Base-by-base conservation (phyloP, 1,140 invertebrate genomes). In the Chionoecetes opilio region DNA sequence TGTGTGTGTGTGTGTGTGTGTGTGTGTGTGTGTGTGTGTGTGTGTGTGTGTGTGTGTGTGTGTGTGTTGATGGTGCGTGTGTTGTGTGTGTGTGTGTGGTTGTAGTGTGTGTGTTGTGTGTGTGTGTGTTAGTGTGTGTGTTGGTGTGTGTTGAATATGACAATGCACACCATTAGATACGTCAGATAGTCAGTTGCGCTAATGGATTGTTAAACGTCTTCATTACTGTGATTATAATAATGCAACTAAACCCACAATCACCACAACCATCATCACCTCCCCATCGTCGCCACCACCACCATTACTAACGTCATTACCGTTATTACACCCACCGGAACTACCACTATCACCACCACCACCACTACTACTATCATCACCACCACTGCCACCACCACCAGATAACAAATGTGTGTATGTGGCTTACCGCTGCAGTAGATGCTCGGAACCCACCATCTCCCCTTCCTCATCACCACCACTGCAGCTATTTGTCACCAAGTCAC, bases 51-150 rank as follows among this genome's bases (percentile, higher is more conserved):
- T 75, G 63, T 75, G 6, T 75, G 5, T 75, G 63, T 75, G 21
- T n/a, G 63, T n/a, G 63, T 75, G 63, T 17, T 75, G 63, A n/a
- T 17, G 26, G 63, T 75, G 63, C n/a, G 63, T 75, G 63, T 75
- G n/a, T n/a, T n/a, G 63, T 75, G 63, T 75, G 63, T 75, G 63
- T 75, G 63, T 75, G 63, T 75, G 63, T 75, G n/a, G n/a, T n/a
- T n/a, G n/a, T n/a, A n/a, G 63, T 75, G 63, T 75, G 53, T 75
- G 53, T 75, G 53, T n/a, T 75, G 53, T 75, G 53, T 75, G 53
- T 75, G 53, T 75, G 53, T 75, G 53, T 75, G 53, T 21, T 6
- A 11, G 21, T 21, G 53, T 21, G 53, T 75, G 53, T 75, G 41
- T 14, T 6, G 8, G 53, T 75, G 53, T 75, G 63, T n/a, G 63